Evolutionary conservation across 2,888 invertebrate species (phyloP).

Genomic region (Pocota personata): DNA sequence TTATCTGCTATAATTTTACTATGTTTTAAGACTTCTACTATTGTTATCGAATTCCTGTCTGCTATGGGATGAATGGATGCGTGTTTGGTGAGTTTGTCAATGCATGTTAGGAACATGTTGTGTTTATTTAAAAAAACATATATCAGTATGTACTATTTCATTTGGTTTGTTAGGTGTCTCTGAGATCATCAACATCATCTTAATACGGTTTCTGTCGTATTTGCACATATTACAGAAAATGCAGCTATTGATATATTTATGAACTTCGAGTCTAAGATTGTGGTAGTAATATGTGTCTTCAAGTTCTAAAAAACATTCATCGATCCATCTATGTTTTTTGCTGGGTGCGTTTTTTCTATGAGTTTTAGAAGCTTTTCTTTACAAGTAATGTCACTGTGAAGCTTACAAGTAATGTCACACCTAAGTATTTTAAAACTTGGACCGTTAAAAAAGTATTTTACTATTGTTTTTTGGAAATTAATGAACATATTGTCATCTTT

Average conservation of each 20-base stretch:
- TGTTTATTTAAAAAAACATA: too few relatives aligned
- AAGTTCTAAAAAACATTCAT: conserved; percentile 35
- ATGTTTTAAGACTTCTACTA: too few relatives aligned
- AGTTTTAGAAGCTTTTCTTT: too few relatives aligned
- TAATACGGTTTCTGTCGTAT: conserved; percentile 62
- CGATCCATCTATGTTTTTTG: conserved; percentile 44
- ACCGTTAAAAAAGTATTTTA: not conserved
- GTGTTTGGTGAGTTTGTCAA: too few relatives aligned
- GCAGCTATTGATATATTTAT: too few relatives aligned
- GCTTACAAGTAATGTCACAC: not conserved
- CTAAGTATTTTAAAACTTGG: conserved; percentile 1
- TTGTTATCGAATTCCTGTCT: too few relatives aligned
- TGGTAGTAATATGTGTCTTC: too few relatives aligned
- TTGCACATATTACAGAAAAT: too few relatives aligned
- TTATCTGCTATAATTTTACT: too few relatives aligned
- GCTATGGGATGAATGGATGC: too few relatives aligned
- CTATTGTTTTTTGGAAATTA: conserved; percentile 4
- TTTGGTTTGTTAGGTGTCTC: conserved; percentile 58
- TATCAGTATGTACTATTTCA: too few relatives aligned
- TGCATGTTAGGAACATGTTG: too few relatives aligned
- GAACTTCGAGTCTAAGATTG: conserved; percentile 46
- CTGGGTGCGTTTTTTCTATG: conserved; percentile 21
- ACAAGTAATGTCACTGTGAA: not conserved
- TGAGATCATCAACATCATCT: conserved; percentile 43
- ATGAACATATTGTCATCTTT: not conserved